phyloP scores from a whole-genome alignment of 2,797 vertebrate species.

The Halcyon chelicuti region DNA sequence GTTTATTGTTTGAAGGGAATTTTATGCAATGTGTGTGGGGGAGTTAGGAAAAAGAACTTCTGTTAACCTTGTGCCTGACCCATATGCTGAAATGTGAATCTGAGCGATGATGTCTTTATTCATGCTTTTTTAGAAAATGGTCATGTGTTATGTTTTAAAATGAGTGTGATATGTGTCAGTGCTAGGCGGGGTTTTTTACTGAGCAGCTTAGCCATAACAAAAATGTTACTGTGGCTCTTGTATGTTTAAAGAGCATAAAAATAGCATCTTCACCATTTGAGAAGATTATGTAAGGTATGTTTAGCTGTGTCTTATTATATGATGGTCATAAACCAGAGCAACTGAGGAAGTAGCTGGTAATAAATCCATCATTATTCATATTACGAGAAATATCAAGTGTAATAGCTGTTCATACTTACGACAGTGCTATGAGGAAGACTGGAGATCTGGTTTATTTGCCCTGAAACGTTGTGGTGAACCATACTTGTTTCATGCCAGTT shows the following conservation, averaged over 20 bases:
- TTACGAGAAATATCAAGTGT: not conserved
- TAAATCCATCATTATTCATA: slow-evolving; percentile 18
- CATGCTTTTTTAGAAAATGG: not conserved
- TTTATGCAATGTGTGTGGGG: not conserved
- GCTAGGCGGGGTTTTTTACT: not conserved
- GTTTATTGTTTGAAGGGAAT: not conserved
- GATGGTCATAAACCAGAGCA: not conserved
- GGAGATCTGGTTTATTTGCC: not conserved
- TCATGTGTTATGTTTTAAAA: not conserved
- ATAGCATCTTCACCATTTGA: not conserved
- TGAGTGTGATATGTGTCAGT: not conserved
- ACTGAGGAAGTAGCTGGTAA: slow-evolving; percentile 25
- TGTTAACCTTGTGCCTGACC: not conserved
- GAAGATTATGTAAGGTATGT: slow-evolving; percentile 10
- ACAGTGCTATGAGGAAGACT: not conserved
- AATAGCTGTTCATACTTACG: not conserved
- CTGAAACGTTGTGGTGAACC: not conserved
- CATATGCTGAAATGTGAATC: not conserved
- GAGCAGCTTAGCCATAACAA: not conserved
- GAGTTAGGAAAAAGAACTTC: not conserved
- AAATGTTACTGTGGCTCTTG: slow-evolving; percentile 18
- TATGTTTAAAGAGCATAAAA: not conserved
- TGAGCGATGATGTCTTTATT: not conserved
- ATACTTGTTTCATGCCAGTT: slow-evolving; percentile 20
- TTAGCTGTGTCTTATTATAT: not conserved